phyloP scores from a whole-genome alignment of 1,140 invertebrate genomes.

The Drosophila lowei region DNA sequence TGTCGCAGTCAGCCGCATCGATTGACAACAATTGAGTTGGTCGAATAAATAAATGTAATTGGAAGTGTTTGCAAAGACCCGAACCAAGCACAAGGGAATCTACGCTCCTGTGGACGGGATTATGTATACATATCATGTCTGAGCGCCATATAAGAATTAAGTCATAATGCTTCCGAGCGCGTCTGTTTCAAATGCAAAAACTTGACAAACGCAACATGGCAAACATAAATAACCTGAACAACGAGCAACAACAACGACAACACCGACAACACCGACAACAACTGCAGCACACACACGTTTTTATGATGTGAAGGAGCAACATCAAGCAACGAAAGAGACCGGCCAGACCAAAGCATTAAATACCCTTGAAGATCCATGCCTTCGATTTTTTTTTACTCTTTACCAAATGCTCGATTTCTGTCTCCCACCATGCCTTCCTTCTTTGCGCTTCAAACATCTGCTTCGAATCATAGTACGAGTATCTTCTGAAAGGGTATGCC shows the following conservation, averaged over 20 bases:
- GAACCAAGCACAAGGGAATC: not conserved
- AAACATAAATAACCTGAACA: constrained; percentile 78
- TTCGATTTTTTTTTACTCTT: too few species aligned
- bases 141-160: constrained; percentile 73
- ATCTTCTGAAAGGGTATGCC: too few species aligned
- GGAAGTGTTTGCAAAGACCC: not conserved
- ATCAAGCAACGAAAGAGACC: constrained; percentile 6
- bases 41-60: not conserved
- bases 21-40: constrained; percentile 23
- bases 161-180: constrained; percentile 78
- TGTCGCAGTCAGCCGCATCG: not conserved
- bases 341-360: not conserved
- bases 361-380: too few species aligned
- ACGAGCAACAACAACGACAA: constrained; percentile 35
- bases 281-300: constrained; percentile 51
- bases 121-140: constrained; percentile 51
- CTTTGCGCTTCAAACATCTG: too few species aligned
- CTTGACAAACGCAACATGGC: constrained; percentile 80
- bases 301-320: constrained; percentile 68
- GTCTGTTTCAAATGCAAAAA: constrained; percentile 70
- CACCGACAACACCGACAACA: constrained; percentile 18
- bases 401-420: too few species aligned
- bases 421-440: too few species aligned
- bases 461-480: too few species aligned
- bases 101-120: not conserved